Evolutionary conservation across 53 echinoderm and acorn worm species (phyloP), one percentile per base, ranked within the genome.

Genomic region (Luidia sarsii): DNA sequence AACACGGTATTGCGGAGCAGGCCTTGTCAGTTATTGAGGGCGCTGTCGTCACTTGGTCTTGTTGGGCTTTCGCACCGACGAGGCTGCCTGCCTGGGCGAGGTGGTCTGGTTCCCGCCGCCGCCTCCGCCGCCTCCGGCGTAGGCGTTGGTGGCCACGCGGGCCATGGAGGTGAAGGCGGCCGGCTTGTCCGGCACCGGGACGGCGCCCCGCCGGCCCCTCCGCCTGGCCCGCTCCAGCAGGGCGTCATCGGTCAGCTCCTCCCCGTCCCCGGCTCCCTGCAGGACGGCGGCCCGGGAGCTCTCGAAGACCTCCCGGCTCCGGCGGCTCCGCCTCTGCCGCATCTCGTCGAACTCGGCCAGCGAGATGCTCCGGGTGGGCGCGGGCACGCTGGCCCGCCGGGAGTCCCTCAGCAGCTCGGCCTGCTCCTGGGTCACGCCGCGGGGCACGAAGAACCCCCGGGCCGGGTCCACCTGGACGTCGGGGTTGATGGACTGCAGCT

Each of bases 311-410:
- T 86, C 70, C 52, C 86, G 71, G 22, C 83, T 83, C 53, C 48
- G 49, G 32, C 86, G 52, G 0, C 82, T 65, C 27, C 82, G 59
- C 65, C 66, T 56, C 38, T 49, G 82, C 24, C 89, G 63, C 89
- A 89, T 85, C 57, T 89, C 83, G 54, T 92, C 92, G 57, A 90
- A 94, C 70, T 94, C 95, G 31, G 82, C 86, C 8, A 94, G 75
- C 7, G 95, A 94, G 41, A 94, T 92, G 60, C 95, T 94, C 15
- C 86, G 36, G 2, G 89, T 89, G 19, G 86, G 38, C 16, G 50
- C 39, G 16, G 85, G 79, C 16, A 83, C 69, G 6, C 74, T 85
- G 7, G 82, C 30, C 13, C 73, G 80, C 35, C 87, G 75, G 68
- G 71, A 68, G n/a, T 86, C 80, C 24, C 82, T 86, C 33, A 92